phyloP scores from a whole-genome alignment of 2,797 vertebrate species.

The Steatocranus sp. region DNA sequence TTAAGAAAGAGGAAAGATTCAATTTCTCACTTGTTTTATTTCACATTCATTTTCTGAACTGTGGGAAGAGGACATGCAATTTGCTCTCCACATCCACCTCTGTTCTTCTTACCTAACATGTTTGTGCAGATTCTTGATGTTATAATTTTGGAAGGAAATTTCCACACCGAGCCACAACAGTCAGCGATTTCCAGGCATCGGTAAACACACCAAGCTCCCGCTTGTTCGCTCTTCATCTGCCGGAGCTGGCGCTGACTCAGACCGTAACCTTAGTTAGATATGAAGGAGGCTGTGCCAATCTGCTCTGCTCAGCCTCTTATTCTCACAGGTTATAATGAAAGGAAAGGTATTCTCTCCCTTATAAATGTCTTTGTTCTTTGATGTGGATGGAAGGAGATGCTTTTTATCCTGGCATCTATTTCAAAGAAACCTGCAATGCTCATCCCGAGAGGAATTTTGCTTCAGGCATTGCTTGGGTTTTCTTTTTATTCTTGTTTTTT shows the following conservation, averaged over 20 bases:
- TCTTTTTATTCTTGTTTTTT: slow-evolving; percentile 13
- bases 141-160: slow-evolving; percentile 19
- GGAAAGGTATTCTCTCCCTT: slow-evolving; percentile 10
- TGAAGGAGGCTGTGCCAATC: slow-evolving; percentile 32
- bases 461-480: slow-evolving; percentile 31
- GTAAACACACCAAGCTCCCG: slow-evolving; percentile 16
- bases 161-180: slow-evolving; percentile 38
- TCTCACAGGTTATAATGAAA: slow-evolving; percentile 56
- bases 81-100: background rate
- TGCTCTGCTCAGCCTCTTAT: slow-evolving; percentile 32
- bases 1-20: background rate
- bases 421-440: slow-evolving; percentile 45
- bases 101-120: slow-evolving; percentile 29
- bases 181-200: slow-evolving; percentile 38
- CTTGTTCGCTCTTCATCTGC: slow-evolving; percentile 28
- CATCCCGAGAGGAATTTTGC: slow-evolving; percentile 48
- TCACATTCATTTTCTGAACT: background rate
- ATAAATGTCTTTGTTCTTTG: slow-evolving; percentile 49
- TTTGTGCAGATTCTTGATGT: slow-evolving; percentile 48
- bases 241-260: slow-evolving; percentile 16
- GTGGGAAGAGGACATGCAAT: background rate
- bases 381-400: slow-evolving; percentile 52
- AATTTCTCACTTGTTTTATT: background rate
- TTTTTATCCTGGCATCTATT: slow-evolving; percentile 47
- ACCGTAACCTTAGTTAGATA: slow-evolving; percentile 48